These are phyloP conservation scores for Lasioglossum vierecki DNA, from an alignment of 2,888 invertebrate species.

Conservation along the genomic window DNA sequence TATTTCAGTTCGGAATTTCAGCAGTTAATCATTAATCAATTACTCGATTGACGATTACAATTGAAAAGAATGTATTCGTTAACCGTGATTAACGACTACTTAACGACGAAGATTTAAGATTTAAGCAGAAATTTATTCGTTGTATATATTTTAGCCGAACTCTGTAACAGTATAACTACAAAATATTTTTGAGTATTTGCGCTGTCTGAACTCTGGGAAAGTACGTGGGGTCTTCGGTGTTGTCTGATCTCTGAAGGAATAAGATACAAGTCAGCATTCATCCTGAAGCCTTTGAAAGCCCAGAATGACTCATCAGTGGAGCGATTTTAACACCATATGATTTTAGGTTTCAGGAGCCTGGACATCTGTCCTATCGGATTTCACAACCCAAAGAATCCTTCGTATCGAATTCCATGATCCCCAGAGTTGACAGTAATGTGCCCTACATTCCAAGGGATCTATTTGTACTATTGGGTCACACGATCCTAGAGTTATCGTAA, in stretches of 20 bases:
- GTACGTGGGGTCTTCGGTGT: background rate
- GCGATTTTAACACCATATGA: conserved; percentile 2
- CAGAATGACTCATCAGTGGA: background rate
- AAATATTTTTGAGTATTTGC: background rate
- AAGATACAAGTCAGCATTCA: background rate
- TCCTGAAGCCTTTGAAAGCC: conserved; percentile 4
- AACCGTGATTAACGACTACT: no score
- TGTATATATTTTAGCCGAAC: no score
- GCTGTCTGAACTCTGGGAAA: background rate
- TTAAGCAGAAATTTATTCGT: no score
- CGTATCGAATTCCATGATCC: conserved; percentile 15
- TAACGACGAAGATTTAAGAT: no score
- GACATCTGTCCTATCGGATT: conserved; percentile 10
- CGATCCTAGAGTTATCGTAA: conserved; percentile 17
- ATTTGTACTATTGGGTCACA: conserved; percentile 19
- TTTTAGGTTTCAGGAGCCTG: background rate
- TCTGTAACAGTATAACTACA: background rate
- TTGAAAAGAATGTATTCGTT: no score
- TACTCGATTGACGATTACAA: no score
- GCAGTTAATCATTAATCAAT: no score
- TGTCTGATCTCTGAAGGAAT: background rate
- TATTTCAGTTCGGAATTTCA: no score
- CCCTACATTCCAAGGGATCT: conserved; percentile 11
- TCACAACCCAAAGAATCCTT: conserved; percentile 16
- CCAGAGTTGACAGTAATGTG: conserved; percentile 1